Percentiles rank a stretch among this genome's conserved stretches.
Conservation (phyloP, 2,888 invertebrate species). For the Dasysyrphus albostriatus region DNA sequence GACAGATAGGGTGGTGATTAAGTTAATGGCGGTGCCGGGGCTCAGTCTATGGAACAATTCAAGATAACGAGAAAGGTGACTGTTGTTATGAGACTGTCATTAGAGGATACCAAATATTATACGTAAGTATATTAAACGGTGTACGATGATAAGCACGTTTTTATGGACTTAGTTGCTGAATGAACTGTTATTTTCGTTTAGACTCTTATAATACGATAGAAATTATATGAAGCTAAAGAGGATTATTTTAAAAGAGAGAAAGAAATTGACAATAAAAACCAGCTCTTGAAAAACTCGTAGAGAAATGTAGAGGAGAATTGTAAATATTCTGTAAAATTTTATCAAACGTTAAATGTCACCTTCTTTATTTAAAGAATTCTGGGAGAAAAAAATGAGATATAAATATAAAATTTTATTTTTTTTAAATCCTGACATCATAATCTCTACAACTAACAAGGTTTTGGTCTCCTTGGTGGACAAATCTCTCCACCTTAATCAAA, state of each 20-base stretch:
- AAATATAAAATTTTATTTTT: too few relatives aligned
- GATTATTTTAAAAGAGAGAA: not conserved
- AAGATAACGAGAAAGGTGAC: constrained; percentile 24
- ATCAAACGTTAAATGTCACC: too few relatives aligned
- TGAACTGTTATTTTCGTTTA: not conserved
- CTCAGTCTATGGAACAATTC: constrained; percentile 53
- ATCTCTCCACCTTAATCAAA: too few relatives aligned
- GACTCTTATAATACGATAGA: not conserved
- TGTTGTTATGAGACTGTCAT: constrained; percentile 21
- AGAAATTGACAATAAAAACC: too few relatives aligned
- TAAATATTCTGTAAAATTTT: too few relatives aligned
- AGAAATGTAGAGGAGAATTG: too few relatives aligned
- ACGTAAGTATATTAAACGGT: not conserved
- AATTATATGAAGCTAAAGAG: not conserved
- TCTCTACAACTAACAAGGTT: too few relatives aligned
- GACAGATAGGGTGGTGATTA: constrained; percentile 40
- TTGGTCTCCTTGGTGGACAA: too few relatives aligned
- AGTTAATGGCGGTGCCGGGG: constrained; percentile 44
- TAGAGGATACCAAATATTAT: not conserved
- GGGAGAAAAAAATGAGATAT: too few relatives aligned
- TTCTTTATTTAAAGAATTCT: too few relatives aligned
- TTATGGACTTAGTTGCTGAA: not conserved
- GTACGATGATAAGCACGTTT: constrained; percentile 12
- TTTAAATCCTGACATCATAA: too few relatives aligned
- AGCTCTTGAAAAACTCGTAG: too few relatives aligned